Conservation (phyloP, 2,797 vertebrate species). For the Oreonectes daqikongensis region DNA sequence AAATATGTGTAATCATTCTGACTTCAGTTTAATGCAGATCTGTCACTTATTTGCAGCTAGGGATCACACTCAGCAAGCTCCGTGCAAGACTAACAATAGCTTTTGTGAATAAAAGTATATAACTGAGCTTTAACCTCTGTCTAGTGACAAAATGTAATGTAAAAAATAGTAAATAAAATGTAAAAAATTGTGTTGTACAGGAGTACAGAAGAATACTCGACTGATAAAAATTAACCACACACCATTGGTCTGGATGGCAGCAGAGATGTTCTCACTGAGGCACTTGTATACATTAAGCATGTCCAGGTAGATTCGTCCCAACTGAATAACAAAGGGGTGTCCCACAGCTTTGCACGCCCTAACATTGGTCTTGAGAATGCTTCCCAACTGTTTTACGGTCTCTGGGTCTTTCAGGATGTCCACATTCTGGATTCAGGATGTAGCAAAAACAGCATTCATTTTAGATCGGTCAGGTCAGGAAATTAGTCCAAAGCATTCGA, state of each 20-base stretch:
- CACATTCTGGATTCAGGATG: slow-evolving; percentile 82
- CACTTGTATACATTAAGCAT: slow-evolving; percentile 99
- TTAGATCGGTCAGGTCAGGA: neutral
- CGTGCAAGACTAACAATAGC: slow-evolving; percentile 18
- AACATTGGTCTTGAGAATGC: slow-evolving; percentile 98
- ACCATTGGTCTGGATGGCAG: slow-evolving; percentile 99
- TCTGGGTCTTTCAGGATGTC: slow-evolving; percentile 98
- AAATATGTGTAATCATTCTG: slow-evolving; percentile 2
- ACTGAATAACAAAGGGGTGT: slow-evolving; percentile 97
- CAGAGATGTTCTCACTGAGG: slow-evolving; percentile 99
- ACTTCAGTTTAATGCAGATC: slow-evolving; percentile 22
- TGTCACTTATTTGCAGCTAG: neutral
- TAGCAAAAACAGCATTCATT: neutral
- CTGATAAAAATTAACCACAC: slow-evolving; percentile 21
- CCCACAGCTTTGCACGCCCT: slow-evolving; percentile 97
- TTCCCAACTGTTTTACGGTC: slow-evolving; percentile 97
- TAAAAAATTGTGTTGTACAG: no score
- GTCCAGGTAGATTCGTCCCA: slow-evolving; percentile 98
- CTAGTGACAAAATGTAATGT: no score
- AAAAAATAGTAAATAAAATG: no score
- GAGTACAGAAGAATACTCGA: neutral
- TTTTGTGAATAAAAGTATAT: neutral
- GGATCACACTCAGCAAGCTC: slow-evolving; percentile 61
- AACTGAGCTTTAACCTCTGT: no score
- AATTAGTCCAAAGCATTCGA: neutral